Base-by-base conservation (phyloP, 2,888 invertebrate genomes). In the Rhamnusium bicolor region DNA sequence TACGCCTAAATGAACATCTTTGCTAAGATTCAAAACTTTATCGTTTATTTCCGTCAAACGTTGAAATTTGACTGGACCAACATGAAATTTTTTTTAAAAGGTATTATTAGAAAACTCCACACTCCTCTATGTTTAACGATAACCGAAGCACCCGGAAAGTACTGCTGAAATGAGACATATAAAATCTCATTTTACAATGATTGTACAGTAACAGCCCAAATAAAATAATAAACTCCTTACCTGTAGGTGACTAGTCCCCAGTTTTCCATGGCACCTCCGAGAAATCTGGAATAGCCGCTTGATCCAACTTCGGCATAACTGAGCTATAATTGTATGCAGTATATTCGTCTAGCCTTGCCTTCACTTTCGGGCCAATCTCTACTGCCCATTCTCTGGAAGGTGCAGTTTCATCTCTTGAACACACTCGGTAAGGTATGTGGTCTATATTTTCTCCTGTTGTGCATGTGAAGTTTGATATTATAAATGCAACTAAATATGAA, bases 261-360 rank as follows among this genome's bases (percentile, higher is more conserved):
- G 85, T 97, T 97, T 85, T 96, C 96, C 96, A 97, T 96, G 65
- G 96, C n/a, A n/a, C 96, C 53, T 95, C 95, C 56, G 91, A 91
- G 85, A 96, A 96, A 85, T 96, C 95, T 0, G 95, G 93, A 72
- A 97, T 90, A 0, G 95, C 96, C n/a, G 96, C 92, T 84, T 96
- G 92, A 84, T 96, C 94, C 86, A 96, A 90, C 85, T 96, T 96
- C 4, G 92, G 89, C 71, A 94, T 89, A 0, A 90, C 32, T 2
- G 5, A 91, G 1, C 86, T 76, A 62, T 84, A 84, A n/a, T 76
- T 72, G 1, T 82, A 66, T 7, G 71, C 73, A 7, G 82, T 82
- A 65, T 76, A 83, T 1, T 72, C 32, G 54, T 82, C 79, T 6
- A 83, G 46, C n/a, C n/a, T n/a, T 12, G 49, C 62, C 1, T 72